Evolutionary conservation across 1,140 invertebrate species (phyloP).

Genomic region (Manduca sexta): DNA sequence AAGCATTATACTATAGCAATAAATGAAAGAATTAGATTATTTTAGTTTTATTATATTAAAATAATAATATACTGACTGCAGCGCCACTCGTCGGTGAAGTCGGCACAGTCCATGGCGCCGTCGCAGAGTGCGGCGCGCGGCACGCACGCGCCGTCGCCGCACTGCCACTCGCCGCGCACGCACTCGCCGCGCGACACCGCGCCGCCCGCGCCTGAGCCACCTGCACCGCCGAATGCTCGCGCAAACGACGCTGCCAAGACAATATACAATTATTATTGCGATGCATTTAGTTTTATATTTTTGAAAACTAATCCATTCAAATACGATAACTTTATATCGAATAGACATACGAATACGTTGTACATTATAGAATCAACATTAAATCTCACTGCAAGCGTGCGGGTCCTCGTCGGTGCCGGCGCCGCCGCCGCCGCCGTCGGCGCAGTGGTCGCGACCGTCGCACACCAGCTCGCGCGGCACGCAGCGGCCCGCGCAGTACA

Average conservation of each 20-base stretch:
- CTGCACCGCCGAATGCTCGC: slow-evolving; percentile 18
- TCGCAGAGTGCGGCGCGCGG: slow-evolving; percentile 80
- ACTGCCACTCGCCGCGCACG: slow-evolving; percentile 72
- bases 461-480: slow-evolving; percentile 79
- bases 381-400: slow-evolving; percentile 5
- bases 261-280: too few species aligned
- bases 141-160: slow-evolving; percentile 79
- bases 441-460: slow-evolving; percentile 61
- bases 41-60: too few species aligned
- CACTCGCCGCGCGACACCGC: slow-evolving; percentile 23
- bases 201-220: slow-evolving; percentile 10
- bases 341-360: too few species aligned
- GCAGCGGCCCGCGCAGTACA: slow-evolving; percentile 75
- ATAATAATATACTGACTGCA: slow-evolving; percentile 41
- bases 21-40: too few species aligned
- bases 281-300: too few species aligned
- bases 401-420: slow-evolving; percentile 18
- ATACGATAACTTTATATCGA: too few species aligned
- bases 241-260: slow-evolving; percentile 30
- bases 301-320: too few species aligned
- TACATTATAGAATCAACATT: too few species aligned
- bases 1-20: not conserved
- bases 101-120: slow-evolving; percentile 77
- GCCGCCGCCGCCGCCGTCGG: slow-evolving; percentile 11
- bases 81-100: slow-evolving; percentile 77